phyloP scores from a whole-genome alignment of 2,113 vertebrate genomes.

The Plectropomus leopardus region DNA sequence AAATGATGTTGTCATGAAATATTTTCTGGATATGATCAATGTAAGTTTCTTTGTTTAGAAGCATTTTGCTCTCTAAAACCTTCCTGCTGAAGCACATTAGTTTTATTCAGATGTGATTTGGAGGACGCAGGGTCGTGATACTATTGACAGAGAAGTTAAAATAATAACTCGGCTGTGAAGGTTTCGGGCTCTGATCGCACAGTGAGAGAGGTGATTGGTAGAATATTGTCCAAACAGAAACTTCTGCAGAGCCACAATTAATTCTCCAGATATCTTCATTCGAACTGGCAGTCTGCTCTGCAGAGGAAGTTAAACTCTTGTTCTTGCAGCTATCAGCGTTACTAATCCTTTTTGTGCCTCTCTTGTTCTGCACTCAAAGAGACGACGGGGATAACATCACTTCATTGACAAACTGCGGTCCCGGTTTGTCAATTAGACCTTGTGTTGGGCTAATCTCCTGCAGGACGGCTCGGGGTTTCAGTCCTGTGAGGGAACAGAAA shows the following conservation, averaged over 20 bases:
- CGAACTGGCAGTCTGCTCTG: neutral
- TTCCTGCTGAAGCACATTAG: too few relatives aligned
- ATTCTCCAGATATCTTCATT: constrained; percentile 37
- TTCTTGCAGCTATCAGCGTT: constrained; percentile 56
- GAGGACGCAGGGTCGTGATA: neutral
- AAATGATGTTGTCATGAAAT: too few relatives aligned
- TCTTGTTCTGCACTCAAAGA: constrained; percentile 74
- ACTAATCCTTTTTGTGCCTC: constrained; percentile 75
- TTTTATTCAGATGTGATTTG: neutral
- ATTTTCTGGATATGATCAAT: too few relatives aligned
- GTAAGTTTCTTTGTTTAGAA: too few relatives aligned
- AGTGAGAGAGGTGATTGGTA: neutral
- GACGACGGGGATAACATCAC: constrained; percentile 74
- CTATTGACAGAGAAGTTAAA: neutral
- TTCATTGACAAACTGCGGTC: constrained; percentile 62
- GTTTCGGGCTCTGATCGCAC: too few relatives aligned
- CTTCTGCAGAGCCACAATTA: neutral
- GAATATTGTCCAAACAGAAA: neutral
- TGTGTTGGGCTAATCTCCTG: constrained; percentile 76
- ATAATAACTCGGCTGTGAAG: too few relatives aligned
- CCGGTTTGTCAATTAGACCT: constrained; percentile 79
- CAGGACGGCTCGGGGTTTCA: constrained; percentile 60
- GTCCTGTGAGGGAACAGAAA: constrained; percentile 68
- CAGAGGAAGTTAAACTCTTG: constrained; percentile 62
- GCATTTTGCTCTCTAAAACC: too few relatives aligned